Percentiles rank a stretch among this genome's conserved stretches.
Conservation (phyloP, 1,140 invertebrate species). For the Hormaphis cornu region DNA sequence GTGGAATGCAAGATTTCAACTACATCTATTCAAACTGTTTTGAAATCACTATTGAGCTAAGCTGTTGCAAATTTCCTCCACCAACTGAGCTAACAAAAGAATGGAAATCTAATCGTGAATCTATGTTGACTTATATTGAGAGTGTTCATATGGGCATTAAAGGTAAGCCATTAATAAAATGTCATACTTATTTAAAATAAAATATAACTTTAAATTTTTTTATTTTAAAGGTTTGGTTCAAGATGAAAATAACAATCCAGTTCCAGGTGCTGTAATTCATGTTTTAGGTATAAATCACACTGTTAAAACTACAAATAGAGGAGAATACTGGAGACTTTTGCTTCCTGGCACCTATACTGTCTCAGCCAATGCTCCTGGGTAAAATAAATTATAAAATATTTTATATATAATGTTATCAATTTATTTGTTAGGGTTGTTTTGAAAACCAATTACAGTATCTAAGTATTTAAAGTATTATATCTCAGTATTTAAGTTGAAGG, state of each 20-base stretch:
- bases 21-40: constrained; percentile 91
- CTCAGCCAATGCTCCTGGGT: constrained; percentile 63
- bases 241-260: constrained; percentile 48
- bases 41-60: constrained; percentile 92
- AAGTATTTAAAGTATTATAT: too few species aligned
- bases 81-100: constrained; percentile 59
- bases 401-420: not conserved
- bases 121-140: constrained; percentile 77
- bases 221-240: constrained; percentile 48
- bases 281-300: constrained; percentile 63
- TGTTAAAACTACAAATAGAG: constrained; percentile 60
- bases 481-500: too few species aligned
- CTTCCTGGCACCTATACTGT: constrained; percentile 70
- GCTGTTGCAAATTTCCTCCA: constrained; percentile 88
- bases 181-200: not conserved
- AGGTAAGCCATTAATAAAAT: constrained; percentile 45
- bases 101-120: constrained; percentile 81
- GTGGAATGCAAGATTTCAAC: constrained; percentile 98
- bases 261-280: constrained; percentile 58
- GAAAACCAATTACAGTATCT: not conserved
- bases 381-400: constrained; percentile 37
- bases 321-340: constrained; percentile 80
- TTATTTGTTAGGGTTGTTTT: not conserved
- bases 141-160: constrained; percentile 75
- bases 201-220: not conserved